Percentiles rank a stretch among this genome's conserved stretches.
Evolutionary conservation across 2,888 invertebrate species (phyloP).

Genomic region (Agonopterix heracliana): DNA sequence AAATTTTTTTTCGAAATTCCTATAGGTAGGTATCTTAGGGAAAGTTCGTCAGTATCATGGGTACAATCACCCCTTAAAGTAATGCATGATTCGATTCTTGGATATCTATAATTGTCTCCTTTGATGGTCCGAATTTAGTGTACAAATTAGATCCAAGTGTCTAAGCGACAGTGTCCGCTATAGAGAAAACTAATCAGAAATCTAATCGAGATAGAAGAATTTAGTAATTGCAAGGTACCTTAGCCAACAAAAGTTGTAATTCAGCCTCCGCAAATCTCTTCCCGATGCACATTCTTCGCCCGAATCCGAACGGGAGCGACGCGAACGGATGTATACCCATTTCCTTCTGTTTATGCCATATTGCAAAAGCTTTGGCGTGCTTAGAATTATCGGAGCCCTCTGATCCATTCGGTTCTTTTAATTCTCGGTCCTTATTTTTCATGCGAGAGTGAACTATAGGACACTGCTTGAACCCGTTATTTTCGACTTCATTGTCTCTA

Average conservation of each 20-base stretch:
- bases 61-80: too few species aligned
- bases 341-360: conserved; percentile 68
- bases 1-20: too few species aligned
- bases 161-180: too few species aligned
- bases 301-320: conserved; percentile 85
- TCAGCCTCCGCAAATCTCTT: conserved; percentile 89
- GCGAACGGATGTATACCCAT: conserved; percentile 83
- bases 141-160: too few species aligned
- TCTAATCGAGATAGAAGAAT: too few species aligned
- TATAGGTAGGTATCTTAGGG: too few species aligned
- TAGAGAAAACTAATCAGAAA: too few species aligned
- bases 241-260: conserved; percentile 83
- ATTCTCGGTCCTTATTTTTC: neutral
- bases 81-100: too few species aligned
- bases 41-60: too few species aligned
- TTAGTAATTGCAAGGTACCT: conserved; percentile 56
- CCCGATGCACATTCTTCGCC: conserved; percentile 85
- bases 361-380: conserved; percentile 24
- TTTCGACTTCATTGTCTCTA: conserved; percentile 54
- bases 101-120: too few species aligned
- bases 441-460: neutral
- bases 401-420: neutral
- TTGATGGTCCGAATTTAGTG: too few species aligned
- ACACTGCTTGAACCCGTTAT: conserved; percentile 10
- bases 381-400: conserved; percentile 6